A percentile compares a stretch with the other conserved stretches of the same genome.
Evolutionary conservation across 2,113 vertebrate genomes (phyloP).

Genomic region (Sapayoa aenigma): DNA sequence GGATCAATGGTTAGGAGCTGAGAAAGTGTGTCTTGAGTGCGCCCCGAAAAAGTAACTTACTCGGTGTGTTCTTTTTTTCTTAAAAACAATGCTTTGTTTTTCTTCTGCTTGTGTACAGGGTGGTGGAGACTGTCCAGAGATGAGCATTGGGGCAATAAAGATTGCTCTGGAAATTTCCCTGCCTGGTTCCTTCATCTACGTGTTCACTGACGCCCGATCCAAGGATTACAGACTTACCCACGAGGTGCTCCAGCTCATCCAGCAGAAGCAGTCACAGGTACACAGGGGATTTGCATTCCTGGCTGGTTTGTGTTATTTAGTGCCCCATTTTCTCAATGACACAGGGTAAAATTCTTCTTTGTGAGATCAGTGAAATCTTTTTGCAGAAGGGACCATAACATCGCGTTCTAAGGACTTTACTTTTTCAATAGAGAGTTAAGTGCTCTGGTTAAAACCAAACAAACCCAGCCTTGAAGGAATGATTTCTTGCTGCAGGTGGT

Average conservation of each 20-base stretch:
- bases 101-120: slow-evolving; percentile 79
- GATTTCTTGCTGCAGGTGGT: slow-evolving; percentile 81
- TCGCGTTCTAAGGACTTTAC: neutral
- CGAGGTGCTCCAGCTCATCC: slow-evolving; percentile 95
- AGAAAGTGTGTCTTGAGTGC: neutral
- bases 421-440: neutral
- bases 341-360: neutral
- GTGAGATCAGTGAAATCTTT: neutral
- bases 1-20: neutral
- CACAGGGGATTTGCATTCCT: neutral
- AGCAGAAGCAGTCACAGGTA: slow-evolving; percentile 99
- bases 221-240: slow-evolving; percentile 93
- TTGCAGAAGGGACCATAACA: neutral
- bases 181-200: slow-evolving; percentile 95
- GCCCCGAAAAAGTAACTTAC: neutral
- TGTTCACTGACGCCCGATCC: slow-evolving; percentile 96
- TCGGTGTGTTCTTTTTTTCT: neutral
- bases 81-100: neutral
- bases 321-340: neutral
- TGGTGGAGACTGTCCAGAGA: slow-evolving; percentile 97
- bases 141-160: slow-evolving; percentile 98
- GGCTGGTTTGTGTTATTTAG: neutral
- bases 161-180: slow-evolving; percentile 96
- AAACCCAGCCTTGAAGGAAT: neutral
- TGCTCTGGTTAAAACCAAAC: neutral